Evolutionary conservation across 1,140 invertebrate species (phyloP).

Genomic region (Chionoecetes opilio): DNA sequence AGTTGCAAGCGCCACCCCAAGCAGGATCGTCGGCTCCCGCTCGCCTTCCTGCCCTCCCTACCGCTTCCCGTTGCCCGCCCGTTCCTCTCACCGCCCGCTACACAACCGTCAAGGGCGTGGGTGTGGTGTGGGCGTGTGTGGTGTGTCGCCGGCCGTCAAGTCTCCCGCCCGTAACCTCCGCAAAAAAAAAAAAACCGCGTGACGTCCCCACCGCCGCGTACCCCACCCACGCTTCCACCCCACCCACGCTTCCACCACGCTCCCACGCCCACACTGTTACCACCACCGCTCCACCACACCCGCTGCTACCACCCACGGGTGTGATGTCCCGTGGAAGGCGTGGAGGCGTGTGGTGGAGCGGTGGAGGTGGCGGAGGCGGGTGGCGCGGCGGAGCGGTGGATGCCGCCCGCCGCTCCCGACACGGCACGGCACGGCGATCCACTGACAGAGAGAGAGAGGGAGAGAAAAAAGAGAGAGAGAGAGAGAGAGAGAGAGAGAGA

Average conservation of each 20-base stretch:
- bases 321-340: neutral
- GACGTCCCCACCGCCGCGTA: neutral
- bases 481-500: slow-evolving; percentile 4
- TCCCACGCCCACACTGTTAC: neutral
- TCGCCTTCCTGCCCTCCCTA: neutral
- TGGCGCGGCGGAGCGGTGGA: too few species aligned
- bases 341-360: neutral
- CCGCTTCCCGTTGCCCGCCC: neutral
- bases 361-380: neutral
- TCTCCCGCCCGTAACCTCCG: neutral
- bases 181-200: too few species aligned
- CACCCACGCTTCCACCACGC: too few species aligned
- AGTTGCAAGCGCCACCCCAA: neutral
- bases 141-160: neutral
- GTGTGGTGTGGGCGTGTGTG: too few species aligned
- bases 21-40: neutral
- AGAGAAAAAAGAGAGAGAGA: neutral
- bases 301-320: neutral
- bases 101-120: neutral
- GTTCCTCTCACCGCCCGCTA: neutral
- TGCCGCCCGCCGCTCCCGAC: too few species aligned
- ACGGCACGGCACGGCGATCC: neutral
- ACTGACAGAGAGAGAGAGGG: neutral
- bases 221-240: neutral
- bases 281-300: neutral